Evolutionary conservation across 1,140 invertebrate species (phyloP), one percentile per base, ranked within the genome.

Genomic region (Bombus cullumanus): DNA sequence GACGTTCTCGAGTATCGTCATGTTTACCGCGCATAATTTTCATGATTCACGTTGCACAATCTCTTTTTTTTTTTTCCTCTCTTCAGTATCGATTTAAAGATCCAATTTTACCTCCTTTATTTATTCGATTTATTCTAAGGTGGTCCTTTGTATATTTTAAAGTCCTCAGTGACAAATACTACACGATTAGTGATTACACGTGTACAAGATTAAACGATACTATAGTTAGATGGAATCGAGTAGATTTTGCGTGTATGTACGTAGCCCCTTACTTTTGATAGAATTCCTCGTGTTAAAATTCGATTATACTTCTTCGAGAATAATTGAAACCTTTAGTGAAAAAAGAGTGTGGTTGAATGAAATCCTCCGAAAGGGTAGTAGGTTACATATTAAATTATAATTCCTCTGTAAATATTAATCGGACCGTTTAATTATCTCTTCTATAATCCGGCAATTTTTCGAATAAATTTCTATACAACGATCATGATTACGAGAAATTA

Each of bases 1-100:
- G 28, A 75, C 41, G 62, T 75, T 13, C 25, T 57, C 66, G 64
- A 57, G 13, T 34, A 69, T 41, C 22, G 1, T 66, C 18, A 5
- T 53, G 25, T 74, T n/a, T 74, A 43, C 31, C 9, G 71, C n/a
- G 31, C 31, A 53, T 43, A 18, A 76, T 83, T 66, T 83, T 76
- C 62, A 39, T 25, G 43, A 53, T 64, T 15, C 34, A 22, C 13
- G 25, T 66, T 82, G 57, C 31, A 25, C 39, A n/a, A 82, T 47
- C 47, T 25, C n/a, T n/a, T n/a, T 43, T 8, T 37, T n/a, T 37
- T 31, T 41, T 25, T 43, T 73, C 22, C 22, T n/a, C 15, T 71
- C 39, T 1, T 71, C 66, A 8, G 1, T 62, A n/a, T 62, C 59
- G 28, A n/a, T 62, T 62, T n/a, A 34, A 18, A 68, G 13, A n/a